These are phyloP conservation scores for Drosophila birchii DNA, from an alignment of 2,888 invertebrate species.

Conservation along the genomic window DNA sequence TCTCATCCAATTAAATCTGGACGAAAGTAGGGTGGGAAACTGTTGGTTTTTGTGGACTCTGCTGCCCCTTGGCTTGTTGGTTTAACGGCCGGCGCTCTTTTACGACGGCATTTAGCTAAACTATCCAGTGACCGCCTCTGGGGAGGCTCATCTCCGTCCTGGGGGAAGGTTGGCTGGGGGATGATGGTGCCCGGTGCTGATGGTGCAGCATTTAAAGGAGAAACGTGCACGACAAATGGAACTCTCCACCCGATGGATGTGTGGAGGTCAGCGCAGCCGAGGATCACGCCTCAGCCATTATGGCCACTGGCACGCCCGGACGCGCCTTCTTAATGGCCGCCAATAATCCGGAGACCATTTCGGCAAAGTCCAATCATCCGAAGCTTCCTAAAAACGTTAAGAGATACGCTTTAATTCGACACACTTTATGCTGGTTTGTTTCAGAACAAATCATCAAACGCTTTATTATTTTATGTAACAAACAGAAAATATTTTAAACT, in stretches of 20 bases:
- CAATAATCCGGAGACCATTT: conserved; percentile 11
- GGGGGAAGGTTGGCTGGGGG: conserved; percentile 13
- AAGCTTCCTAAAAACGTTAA: conserved; percentile 6
- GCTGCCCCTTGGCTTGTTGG: conserved; percentile 23
- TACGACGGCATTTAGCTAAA: conserved; percentile 79
- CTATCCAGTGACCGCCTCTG: conserved; percentile 55
- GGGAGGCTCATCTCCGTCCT: conserved; percentile 21
- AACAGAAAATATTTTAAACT: background rate
- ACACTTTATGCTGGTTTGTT: too few relatives aligned
- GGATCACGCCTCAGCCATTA: conserved; percentile 68
- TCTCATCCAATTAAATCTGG: conserved; percentile 58
- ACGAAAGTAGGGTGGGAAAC: conserved; percentile 71
- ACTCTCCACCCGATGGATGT: conserved; percentile 50
- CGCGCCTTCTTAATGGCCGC: conserved; percentile 33
- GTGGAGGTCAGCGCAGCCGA: conserved; percentile 30
- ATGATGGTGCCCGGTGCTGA: conserved; percentile 59
- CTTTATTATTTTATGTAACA: background rate
- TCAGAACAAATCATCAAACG: background rate
- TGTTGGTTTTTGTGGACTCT: conserved; percentile 3
- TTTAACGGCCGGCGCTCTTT: conserved; percentile 55
- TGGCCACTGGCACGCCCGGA: conserved; percentile 57
- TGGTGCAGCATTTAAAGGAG: conserved; percentile 66
- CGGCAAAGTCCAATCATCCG: conserved; percentile 7
- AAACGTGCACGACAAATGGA: conserved; percentile 57
- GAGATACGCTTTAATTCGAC: background rate